Evolutionary conservation across 2,797 vertebrate genomes (phyloP).

Genomic region (Nannoperca obscura): DNA sequence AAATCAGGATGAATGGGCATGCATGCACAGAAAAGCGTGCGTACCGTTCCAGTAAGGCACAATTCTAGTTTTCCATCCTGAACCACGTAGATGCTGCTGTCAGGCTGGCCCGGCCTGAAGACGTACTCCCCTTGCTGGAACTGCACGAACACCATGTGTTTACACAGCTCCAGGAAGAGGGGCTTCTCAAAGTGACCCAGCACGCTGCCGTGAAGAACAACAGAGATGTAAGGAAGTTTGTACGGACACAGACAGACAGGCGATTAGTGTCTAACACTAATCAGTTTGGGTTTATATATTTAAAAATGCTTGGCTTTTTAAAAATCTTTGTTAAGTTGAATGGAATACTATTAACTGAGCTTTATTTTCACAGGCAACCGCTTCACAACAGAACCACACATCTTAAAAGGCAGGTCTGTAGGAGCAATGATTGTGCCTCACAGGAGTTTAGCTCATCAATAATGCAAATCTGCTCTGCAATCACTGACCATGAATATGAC

Average conservation of each 20-base stretch:
- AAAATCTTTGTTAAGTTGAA: background rate
- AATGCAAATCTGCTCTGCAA: background rate
- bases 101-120: conserved; percentile 93
- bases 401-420: background rate
- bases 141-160: conserved; percentile 95
- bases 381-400: background rate
- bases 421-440: background rate
- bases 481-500: background rate
- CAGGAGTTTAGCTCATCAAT: background rate
- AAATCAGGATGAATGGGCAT: background rate
- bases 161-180: conserved; percentile 94
- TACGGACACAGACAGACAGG: background rate
- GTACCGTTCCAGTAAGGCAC: conserved; percentile 89
- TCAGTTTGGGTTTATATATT: background rate
- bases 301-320: background rate
- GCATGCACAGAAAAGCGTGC: background rate
- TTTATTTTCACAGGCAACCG: background rate
- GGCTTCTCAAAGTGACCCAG: conserved; percentile 98
- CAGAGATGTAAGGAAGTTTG: background rate
- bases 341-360: conserved; percentile 13
- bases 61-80: conserved; percentile 96
- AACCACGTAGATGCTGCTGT: conserved; percentile 96
- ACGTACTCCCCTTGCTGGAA: conserved; percentile 93
- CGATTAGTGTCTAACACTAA: background rate
- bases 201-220: conserved; percentile 83